Evolutionary conservation across 2,888 invertebrate species (phyloP).

Genomic region (Chymomyza procnemis): DNA sequence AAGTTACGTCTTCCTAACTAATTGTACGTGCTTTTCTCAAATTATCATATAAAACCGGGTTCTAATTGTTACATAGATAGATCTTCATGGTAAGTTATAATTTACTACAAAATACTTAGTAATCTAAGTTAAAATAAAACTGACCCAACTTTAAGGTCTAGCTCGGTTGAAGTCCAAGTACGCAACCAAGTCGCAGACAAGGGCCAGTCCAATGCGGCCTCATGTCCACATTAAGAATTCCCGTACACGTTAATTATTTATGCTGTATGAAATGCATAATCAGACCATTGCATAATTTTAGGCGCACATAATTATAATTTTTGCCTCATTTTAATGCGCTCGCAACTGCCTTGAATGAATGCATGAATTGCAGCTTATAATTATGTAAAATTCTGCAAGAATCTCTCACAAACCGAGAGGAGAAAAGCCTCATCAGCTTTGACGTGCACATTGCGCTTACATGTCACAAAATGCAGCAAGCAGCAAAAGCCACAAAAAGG

Average conservation of each 20-base stretch:
- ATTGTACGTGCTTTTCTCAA: too few relatives aligned
- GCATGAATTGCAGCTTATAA: conserved; percentile 68
- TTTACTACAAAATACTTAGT: too few relatives aligned
- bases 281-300: conserved; percentile 63
- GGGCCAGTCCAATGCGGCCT: background rate
- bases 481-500: conserved; percentile 6
- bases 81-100: too few relatives aligned
- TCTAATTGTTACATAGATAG: too few relatives aligned
- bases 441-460: background rate
- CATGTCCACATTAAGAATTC: background rate
- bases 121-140: background rate
- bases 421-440: background rate
- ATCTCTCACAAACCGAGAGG: background rate
- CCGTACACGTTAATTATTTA: background rate
- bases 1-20: too few relatives aligned
- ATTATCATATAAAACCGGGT: too few relatives aligned
- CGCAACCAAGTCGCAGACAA: background rate
- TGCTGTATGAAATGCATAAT: background rate
- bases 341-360: conserved; percentile 15
- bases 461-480: background rate
- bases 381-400: conserved; percentile 57
- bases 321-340: conserved; percentile 31
- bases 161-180: background rate
- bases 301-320: conserved; percentile 63
- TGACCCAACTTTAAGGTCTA: background rate